phyloP scores from a whole-genome alignment of 2,113 vertebrate genomes.

The Dasyornis broadbenti region DNA sequence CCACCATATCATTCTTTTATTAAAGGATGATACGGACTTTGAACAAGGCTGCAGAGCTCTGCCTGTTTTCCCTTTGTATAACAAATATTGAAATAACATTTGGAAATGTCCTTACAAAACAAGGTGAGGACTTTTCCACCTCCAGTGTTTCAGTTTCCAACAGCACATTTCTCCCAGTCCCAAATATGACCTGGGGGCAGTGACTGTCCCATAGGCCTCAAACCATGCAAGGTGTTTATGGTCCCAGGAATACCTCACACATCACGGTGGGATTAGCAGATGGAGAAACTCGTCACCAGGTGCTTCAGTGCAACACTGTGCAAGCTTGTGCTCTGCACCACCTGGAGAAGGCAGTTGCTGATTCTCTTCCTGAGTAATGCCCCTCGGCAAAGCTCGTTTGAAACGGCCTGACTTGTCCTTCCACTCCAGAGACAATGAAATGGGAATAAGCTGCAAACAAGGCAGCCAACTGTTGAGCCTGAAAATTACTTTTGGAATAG shows the following conservation, averaged over 20 bases:
- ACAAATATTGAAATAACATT: background rate
- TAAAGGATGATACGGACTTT: background rate
- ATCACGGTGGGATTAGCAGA: background rate
- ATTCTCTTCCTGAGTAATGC: background rate
- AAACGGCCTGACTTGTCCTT: background rate
- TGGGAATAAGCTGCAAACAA: background rate
- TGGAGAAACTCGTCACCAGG: background rate
- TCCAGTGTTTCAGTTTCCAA: background rate
- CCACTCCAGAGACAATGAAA: background rate
- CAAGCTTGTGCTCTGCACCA: background rate
- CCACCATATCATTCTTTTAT: background rate
- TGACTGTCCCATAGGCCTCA: fast-evolving
- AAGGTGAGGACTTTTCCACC: background rate
- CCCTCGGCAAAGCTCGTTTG: background rate
- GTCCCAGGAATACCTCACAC: background rate
- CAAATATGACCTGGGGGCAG: background rate
- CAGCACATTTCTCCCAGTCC: background rate
- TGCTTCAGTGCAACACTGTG: background rate
- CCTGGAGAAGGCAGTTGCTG: background rate
- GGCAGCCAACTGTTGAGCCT: background rate
- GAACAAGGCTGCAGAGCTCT: background rate
- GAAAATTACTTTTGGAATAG: background rate
- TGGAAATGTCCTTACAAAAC: background rate
- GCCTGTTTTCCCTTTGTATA: background rate
- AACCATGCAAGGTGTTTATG: background rate